Evolutionary conservation across 92 coral and sea anemone species (phyloP).

Genomic region (Anthopleura xanthogrammica): DNA sequence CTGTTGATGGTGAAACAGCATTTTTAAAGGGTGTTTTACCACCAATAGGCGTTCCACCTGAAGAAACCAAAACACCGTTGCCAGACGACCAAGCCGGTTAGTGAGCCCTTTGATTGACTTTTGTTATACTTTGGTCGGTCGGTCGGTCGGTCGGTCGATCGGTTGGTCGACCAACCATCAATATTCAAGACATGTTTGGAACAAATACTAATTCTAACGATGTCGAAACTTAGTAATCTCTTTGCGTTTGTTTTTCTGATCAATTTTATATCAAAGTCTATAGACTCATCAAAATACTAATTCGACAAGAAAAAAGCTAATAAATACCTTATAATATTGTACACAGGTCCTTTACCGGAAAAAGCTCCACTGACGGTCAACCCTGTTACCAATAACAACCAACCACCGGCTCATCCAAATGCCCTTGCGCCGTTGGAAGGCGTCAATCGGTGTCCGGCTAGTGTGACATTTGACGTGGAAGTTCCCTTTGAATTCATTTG

Average conservation of each 20-base stretch:
- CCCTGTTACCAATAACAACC: constrained; percentile 25
- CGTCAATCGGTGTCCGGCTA: constrained; percentile 49
- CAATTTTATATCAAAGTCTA: no score
- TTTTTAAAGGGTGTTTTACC: constrained; percentile 21
- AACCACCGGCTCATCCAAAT: constrained; percentile 13
- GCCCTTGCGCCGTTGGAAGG: constrained; percentile 50
- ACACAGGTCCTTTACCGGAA: constrained; percentile 42
- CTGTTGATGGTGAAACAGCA: not conserved
- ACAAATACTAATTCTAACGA: no score
- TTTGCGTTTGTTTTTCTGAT: no score
- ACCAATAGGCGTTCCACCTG: constrained; percentile 7
- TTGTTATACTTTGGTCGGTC: not conserved
- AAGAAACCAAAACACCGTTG: constrained; percentile 20
- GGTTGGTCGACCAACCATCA: not conserved
- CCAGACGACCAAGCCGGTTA: constrained; percentile 50
- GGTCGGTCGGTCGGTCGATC: no score
- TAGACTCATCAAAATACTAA: no score
- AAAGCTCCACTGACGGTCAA: constrained; percentile 59
- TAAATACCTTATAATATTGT: no score
- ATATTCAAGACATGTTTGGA: no score
- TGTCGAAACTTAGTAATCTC: no score
- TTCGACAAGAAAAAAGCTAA: no score
- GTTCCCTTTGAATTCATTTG: constrained; percentile 84
- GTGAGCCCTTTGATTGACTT: not conserved
- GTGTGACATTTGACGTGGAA: constrained; percentile 46